Base-by-base conservation (phyloP, 2,113 vertebrate genomes). In the Pyrgilauda ruficollis region DNA sequence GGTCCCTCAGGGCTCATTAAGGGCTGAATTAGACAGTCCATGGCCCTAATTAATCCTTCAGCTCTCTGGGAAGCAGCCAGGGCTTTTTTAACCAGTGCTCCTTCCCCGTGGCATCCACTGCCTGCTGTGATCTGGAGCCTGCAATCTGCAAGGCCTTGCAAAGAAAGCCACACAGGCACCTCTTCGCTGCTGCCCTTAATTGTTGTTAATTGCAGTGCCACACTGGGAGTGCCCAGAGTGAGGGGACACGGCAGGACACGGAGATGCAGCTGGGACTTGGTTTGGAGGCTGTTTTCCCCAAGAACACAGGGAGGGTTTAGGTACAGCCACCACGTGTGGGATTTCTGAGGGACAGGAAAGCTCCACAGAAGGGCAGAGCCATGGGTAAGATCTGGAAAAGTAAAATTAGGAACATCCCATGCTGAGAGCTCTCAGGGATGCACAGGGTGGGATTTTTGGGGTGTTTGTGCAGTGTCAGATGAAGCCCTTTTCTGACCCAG, bases 11-110 rank as follows among this genome's bases (percentile, higher is more conserved):
- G 91, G 84, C 85, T 94, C 88, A 87, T 94, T 93, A 95, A 90
- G 76, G 73, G 27, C 89, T 69, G 79, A 90, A 90, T 89, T 87
- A 95, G 80, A 73, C 78, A 76, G 82, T 88, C 87, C 82, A 13
- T 12, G 64, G 80, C 91, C 84, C 30, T 94, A 93, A 96, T 95
- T 94, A 97, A 89, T 84, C 56, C 68, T 87, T 83, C 68, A 63
- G 73, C 72, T 90, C 90, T 19, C 92, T 82, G 90, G 94, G 93
- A 90, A 84, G 77, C 72, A 69, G 86, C 69, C 90, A 90, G 70
- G 79, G 50, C 46, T 85, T 43, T 86, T 94, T 88, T 50, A 92
- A 84, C 30, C 61, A 62, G n/a, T 10, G 63, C 72, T 92, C 47
- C 43, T 93, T n/a, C 77, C 64, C 50, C 24, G 1, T 41, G 77